Evolutionary conservation across 2,888 invertebrate species (phyloP).

Genomic region (Ichneumon xanthorius): DNA sequence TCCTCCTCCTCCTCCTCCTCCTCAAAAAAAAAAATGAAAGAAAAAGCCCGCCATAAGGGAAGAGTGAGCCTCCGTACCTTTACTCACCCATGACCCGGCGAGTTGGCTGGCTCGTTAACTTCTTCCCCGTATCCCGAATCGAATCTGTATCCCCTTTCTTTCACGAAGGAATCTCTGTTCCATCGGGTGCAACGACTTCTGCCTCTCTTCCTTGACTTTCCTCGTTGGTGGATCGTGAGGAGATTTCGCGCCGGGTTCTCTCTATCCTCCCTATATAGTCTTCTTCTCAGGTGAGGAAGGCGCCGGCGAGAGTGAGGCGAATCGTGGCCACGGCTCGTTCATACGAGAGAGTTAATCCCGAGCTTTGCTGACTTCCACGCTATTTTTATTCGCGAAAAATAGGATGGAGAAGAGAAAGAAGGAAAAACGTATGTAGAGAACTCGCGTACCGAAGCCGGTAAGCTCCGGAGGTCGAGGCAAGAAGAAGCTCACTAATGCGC

Average conservation of each 20-base stretch:
- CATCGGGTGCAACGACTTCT: constrained; percentile 67
- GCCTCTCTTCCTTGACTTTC: constrained; percentile 62
- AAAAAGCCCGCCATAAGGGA: background rate
- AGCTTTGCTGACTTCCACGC: constrained; percentile 31
- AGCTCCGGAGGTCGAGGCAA: constrained; percentile 50
- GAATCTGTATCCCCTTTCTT: constrained; percentile 68
- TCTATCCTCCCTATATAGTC: background rate
- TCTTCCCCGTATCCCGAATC: constrained; percentile 68
- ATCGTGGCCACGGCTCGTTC: constrained; percentile 54
- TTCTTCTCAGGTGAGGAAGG: constrained; percentile 58
- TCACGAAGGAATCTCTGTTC: constrained; percentile 61
- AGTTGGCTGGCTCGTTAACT: constrained; percentile 64
- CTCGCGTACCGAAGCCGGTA: constrained; percentile 40
- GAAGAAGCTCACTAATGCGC: constrained; percentile 56
- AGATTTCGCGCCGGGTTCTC: constrained; percentile 21
- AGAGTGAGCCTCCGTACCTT: constrained; percentile 57
- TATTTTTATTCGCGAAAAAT: constrained; percentile 52
- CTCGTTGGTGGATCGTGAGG: constrained; percentile 48
- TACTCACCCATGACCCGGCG: constrained; percentile 67
- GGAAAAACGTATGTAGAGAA: constrained; percentile 44
- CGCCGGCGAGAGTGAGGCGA: constrained; percentile 66
- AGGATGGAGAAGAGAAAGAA: constrained; percentile 1
- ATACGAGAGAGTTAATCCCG: constrained; percentile 25
- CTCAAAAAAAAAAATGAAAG: constrained; percentile 38
- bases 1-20: constrained; percentile 44